Evolutionary conservation across 2,888 invertebrate species (phyloP).

Genomic region (Ptilodon capucinus): DNA sequence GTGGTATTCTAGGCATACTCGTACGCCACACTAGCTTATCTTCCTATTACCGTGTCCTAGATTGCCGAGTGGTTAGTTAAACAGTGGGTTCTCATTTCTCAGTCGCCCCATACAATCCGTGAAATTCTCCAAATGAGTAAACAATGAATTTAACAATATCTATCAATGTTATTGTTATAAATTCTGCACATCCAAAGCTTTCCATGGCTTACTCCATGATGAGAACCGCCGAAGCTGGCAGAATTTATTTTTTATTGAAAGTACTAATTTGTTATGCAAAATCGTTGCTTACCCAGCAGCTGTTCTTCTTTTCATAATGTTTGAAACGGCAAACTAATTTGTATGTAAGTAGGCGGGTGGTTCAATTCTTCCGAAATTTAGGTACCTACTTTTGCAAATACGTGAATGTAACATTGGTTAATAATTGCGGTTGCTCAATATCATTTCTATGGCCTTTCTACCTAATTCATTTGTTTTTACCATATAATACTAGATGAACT

Average conservation of each 20-base stretch:
- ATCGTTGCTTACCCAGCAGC: conserved; percentile 16
- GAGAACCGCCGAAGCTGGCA: conserved; percentile 3
- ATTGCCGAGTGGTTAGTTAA: too few relatives aligned
- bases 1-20: too few relatives aligned
- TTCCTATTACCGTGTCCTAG: too few relatives aligned
- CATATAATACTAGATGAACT: too few relatives aligned
- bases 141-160: neutral
- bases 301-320: conserved; percentile 25
- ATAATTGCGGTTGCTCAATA: neutral
- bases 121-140: neutral
- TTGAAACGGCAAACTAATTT: conserved; percentile 12
- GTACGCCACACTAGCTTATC: too few relatives aligned
- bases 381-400: conserved; percentile 12
- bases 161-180: neutral
- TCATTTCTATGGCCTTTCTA: too few relatives aligned
- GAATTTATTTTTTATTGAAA: conserved; percentile 28
- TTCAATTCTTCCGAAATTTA: conserved; percentile 13
- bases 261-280: conserved; percentile 21
- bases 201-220: conserved; percentile 2
- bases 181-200: neutral
- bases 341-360: conserved; percentile 12
- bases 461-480: too few relatives aligned
- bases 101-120: neutral
- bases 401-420: conserved; percentile 3
- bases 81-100: too few relatives aligned